phyloP scores from a whole-genome alignment of 2,797 vertebrate genomes.

The Botia kubotai region DNA sequence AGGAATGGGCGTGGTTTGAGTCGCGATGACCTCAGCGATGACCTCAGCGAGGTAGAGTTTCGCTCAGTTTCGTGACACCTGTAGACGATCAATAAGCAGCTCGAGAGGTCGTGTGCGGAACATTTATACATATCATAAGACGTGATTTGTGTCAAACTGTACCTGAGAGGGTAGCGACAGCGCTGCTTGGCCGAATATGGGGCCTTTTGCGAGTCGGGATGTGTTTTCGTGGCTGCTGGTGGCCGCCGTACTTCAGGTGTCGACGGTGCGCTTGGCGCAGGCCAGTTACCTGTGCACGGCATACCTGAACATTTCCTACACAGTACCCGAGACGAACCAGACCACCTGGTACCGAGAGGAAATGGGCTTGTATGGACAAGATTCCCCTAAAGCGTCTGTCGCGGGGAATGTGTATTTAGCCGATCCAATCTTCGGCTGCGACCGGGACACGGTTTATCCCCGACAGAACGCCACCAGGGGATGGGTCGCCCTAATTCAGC shows the following conservation, averaged over 20 bases:
- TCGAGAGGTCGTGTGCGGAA: background rate
- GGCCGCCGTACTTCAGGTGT: slow-evolving; percentile 55
- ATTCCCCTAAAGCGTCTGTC: slow-evolving; percentile 77
- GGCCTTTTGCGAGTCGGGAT: slow-evolving; percentile 32
- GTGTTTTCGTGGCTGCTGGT: slow-evolving; percentile 54
- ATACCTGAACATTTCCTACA: slow-evolving; percentile 81
- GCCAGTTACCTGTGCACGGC: slow-evolving; percentile 78
- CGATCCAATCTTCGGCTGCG: slow-evolving; percentile 63
- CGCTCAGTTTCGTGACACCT: slow-evolving; percentile 23
- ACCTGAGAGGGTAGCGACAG: background rate
- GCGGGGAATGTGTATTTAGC: slow-evolving; percentile 75
- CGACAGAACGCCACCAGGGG: background rate
- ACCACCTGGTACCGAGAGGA: slow-evolving; percentile 77
- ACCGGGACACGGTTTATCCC: slow-evolving; percentile 52
- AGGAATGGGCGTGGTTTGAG: background rate
- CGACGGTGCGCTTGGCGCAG: slow-evolving; percentile 51
- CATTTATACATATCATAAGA: background rate
- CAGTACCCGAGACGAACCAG: slow-evolving; percentile 64
- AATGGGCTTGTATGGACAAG: slow-evolving; percentile 82
- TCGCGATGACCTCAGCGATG: slow-evolving; percentile 24
- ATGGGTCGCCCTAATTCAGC: slow-evolving; percentile 84
- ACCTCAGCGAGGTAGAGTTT: slow-evolving; percentile 43
- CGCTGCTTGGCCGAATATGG: slow-evolving; percentile 43
- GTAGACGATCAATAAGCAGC: background rate
- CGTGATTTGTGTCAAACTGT: background rate